Conservation (phyloP, 2,888 invertebrate genomes). For the Odontocolon sp. region DNA sequence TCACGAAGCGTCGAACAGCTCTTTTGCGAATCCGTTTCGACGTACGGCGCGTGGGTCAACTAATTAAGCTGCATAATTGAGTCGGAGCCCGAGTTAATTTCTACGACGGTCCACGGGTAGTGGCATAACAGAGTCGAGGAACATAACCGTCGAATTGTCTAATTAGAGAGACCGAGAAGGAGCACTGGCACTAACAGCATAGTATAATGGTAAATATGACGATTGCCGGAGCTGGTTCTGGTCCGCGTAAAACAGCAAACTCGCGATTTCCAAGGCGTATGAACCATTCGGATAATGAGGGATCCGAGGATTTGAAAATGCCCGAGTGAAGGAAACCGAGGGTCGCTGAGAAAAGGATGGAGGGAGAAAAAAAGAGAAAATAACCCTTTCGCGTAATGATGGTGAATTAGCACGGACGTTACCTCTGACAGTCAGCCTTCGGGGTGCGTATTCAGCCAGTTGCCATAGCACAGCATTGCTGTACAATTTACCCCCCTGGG, state of each 20-base stretch:
- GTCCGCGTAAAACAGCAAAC: constrained; percentile 21
- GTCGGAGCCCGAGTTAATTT: constrained; percentile 26
- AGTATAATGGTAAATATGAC: background rate
- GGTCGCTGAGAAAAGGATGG: constrained; percentile 35
- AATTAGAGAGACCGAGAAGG: constrained; percentile 37
- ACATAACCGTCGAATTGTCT: constrained; percentile 51
- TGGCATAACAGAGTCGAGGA: background rate
- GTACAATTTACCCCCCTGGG: no score
- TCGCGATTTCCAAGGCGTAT: constrained; percentile 32
- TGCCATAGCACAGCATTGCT: constrained; percentile 28
- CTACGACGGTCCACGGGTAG: background rate
- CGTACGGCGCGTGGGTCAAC: background rate
- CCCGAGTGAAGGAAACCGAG: constrained; percentile 39
- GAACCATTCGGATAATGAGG: constrained; percentile 40
- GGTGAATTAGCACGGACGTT: constrained; percentile 70
- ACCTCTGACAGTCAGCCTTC: constrained; percentile 55
- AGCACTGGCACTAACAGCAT: background rate
- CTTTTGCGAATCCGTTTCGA: background rate
- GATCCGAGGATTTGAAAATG: constrained; percentile 41
- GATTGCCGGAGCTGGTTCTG: constrained; percentile 3
- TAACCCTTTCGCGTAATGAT: constrained; percentile 71
- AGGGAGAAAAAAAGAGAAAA: constrained; percentile 47
- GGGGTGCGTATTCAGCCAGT: constrained; percentile 39
- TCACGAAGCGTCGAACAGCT: no score
- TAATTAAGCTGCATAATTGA: constrained; percentile 42